phyloP scores from a whole-genome alignment of 2,113 vertebrate genomes.

The Clarias macrocephalus region DNA sequence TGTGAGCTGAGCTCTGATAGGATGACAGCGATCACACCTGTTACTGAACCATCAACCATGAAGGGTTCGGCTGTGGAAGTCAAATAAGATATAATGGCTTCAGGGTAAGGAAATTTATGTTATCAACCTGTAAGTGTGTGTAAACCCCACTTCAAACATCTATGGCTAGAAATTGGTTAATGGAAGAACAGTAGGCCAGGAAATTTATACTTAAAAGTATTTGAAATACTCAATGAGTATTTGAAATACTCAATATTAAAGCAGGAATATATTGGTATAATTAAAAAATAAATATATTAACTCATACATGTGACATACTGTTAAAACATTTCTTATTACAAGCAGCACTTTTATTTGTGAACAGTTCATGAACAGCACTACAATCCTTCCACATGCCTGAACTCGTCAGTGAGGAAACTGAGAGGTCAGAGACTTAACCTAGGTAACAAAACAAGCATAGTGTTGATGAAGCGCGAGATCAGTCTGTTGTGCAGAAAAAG shows the following conservation, averaged over 20 bases:
- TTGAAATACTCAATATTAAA: neutral
- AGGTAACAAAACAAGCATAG: neutral
- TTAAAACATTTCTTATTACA: neutral
- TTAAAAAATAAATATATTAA: neutral
- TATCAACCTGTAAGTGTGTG: neutral
- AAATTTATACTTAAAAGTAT: neutral
- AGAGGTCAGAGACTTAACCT: slow-evolving; percentile 6
- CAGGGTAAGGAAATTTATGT: neutral
- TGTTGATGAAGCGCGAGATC: neutral
- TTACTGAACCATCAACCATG: neutral
- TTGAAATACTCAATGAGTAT: neutral
- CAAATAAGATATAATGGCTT: neutral
- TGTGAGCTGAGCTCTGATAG: neutral
- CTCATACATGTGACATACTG: neutral
- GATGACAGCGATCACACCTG: slow-evolving; percentile 15
- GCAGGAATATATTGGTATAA: neutral
- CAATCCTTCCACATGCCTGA: neutral
- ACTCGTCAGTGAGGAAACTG: neutral
- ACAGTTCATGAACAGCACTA: neutral
- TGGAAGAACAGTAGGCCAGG: neutral
- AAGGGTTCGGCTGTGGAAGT: neutral
- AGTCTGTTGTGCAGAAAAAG: neutral
- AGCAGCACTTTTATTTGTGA: neutral
- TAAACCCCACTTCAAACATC: neutral
- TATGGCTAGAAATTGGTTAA: neutral